phyloP scores from a whole-genome alignment of 2,797 vertebrate genomes.

The Pampus argenteus region DNA sequence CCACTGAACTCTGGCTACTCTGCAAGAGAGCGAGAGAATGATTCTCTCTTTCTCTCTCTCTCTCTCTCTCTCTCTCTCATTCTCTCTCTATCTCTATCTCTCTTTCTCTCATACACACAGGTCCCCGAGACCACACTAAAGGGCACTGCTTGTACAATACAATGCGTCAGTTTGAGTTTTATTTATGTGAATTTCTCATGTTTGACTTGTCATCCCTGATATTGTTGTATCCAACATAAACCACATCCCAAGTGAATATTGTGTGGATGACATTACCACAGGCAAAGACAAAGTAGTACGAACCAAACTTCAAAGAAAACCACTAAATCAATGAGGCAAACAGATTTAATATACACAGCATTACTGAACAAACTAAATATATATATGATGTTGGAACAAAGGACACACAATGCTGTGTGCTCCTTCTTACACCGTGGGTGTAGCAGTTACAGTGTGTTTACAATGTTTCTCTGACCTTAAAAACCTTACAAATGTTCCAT shows the following conservation, averaged over 20 bases:
- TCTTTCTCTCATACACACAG: not conserved
- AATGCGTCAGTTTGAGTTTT: slow-evolving; percentile 78
- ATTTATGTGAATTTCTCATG: slow-evolving; percentile 75
- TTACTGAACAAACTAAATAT: slow-evolving; percentile 11
- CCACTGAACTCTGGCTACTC: slow-evolving; percentile 57
- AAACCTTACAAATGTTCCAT: too few relatives aligned
- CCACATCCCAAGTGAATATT: slow-evolving; percentile 48
- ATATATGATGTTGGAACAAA: too few relatives aligned
- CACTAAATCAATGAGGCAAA: slow-evolving; percentile 10
- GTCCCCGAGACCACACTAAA: slow-evolving; percentile 56
- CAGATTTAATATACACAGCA: slow-evolving; percentile 5
- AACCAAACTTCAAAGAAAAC: slow-evolving; percentile 36
- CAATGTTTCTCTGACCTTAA: too few relatives aligned
- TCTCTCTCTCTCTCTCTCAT: slow-evolving; percentile 11
- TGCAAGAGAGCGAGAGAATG: slow-evolving; percentile 57
- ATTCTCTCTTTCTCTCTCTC: slow-evolving; percentile 50
- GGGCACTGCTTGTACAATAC: slow-evolving; percentile 67
- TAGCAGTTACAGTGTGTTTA: too few relatives aligned
- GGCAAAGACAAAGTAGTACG: slow-evolving; percentile 70
- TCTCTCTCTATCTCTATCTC: too few relatives aligned
- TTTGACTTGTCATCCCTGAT: slow-evolving; percentile 73
- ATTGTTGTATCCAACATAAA: slow-evolving; percentile 50
- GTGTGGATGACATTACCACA: slow-evolving; percentile 67
- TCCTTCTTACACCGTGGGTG: too few relatives aligned
- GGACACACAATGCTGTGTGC: too few relatives aligned